Conservation (phyloP, 2,888 invertebrate species). For the Schizotus pectinicornis region DNA sequence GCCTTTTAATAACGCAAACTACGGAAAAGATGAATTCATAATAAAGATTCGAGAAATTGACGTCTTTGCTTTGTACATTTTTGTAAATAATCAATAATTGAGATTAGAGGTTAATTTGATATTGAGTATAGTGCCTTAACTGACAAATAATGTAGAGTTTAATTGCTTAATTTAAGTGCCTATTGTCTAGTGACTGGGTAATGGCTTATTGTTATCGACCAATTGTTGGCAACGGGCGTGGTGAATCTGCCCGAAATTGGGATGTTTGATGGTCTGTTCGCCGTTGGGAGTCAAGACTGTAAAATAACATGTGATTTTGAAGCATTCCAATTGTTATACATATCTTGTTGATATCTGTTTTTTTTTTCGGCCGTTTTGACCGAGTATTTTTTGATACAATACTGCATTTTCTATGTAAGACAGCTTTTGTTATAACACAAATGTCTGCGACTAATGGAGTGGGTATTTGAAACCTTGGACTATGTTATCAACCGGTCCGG, state of each 20-base stretch:
- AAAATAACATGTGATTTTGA: conserved; percentile 26
- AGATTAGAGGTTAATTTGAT: neutral
- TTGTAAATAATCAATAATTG: too few species aligned
- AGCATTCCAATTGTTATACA: conserved; percentile 43
- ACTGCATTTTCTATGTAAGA: conserved; percentile 39
- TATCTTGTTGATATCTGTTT: conserved; percentile 24
- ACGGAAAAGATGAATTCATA: too few species aligned
- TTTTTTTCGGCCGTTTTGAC: conserved; percentile 16
- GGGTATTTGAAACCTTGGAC: conserved; percentile 44
- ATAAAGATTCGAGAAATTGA: too few species aligned
- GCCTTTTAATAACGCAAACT: too few species aligned
- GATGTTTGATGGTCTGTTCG: conserved; percentile 17
- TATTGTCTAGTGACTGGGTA: conserved; percentile 9
- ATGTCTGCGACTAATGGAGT: conserved; percentile 53
- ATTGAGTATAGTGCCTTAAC: conserved; percentile 17
- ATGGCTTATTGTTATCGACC: conserved; percentile 1
- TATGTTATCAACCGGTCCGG: conserved; percentile 36
- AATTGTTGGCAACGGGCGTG: neutral
- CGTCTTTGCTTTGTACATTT: too few species aligned
- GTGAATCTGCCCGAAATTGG: conserved; percentile 10
- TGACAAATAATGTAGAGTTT: conserved; percentile 15
- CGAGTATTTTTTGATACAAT: conserved; percentile 2
- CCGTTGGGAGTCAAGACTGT: conserved; percentile 11
- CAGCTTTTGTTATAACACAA: conserved; percentile 54
- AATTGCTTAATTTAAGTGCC: conserved; percentile 6